Evolutionary conservation across 1,140 invertebrate species (phyloP), one percentile per base, ranked within the genome.

Genomic region (Lycorma delicatula): DNA sequence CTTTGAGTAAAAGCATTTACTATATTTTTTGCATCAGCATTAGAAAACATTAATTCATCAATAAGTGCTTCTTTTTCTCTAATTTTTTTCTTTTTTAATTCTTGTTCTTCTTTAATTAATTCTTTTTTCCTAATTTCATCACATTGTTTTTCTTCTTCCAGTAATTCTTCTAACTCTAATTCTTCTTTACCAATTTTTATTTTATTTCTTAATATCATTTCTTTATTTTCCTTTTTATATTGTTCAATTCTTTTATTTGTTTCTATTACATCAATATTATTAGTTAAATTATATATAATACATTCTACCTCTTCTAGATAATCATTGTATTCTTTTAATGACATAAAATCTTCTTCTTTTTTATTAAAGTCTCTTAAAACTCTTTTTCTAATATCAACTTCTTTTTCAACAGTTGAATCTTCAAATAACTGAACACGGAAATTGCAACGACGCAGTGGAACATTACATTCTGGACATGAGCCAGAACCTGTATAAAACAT

Each of bases 351-450:
- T 63, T 93, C 89, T 71, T 93, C 88, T 67, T 86, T 90, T 67
- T 94, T 93, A 64, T 93, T 95, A 65, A 87, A 96, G 71, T 95
- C 93, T 68, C 87, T 86, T 1, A 96, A 70, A 25, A 98, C 82
- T 66, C 86, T 80, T 70, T 88, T 91, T 18, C 97, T 76, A 64
- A 98, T 96, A 66, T 98, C 94, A 7, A 98, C 85, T 79, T 99
- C 97, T 70, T 98, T 97, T 74, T 99, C 97, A 1, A 99, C 89
- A 74, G 80, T 80, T 1, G 94, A 74, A 79, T 99, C 95, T 77
- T 99, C 96, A 71, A 98, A 99, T 4, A 97, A 74, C 68, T 98
- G 94, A 18, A 96, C 81, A 36, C 95, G 80, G 71, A 97, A 99
- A 70, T 96, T 94, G 66, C 81, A 87, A 65, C 93, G 79, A 9